Percentiles rank a stretch among this genome's conserved stretches.
These are phyloP conservation scores for Ctenoplectra terminalis DNA, from an alignment of 1,140 invertebrate species.

Conservation along the genomic window DNA sequence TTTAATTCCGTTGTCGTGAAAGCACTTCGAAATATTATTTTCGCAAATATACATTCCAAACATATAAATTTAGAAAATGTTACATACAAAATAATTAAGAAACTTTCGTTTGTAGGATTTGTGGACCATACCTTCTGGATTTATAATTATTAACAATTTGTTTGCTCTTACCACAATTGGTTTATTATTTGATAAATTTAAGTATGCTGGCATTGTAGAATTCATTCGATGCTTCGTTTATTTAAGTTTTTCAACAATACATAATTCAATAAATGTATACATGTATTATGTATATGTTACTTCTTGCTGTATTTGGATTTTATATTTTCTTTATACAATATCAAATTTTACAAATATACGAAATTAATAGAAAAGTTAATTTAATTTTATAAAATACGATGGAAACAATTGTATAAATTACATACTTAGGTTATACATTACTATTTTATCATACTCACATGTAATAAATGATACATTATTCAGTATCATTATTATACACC, in stretches of 20 bases:
- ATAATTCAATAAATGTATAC: slow-evolving; percentile 26
- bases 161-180: slow-evolving; percentile 87
- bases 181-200: slow-evolving; percentile 86
- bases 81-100: not conserved
- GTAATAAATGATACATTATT: not conserved
- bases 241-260: slow-evolving; percentile 5
- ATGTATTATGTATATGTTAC: slow-evolving; percentile 52
- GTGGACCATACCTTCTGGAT: slow-evolving; percentile 81
- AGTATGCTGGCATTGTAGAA: slow-evolving; percentile 83
- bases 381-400: too few relatives aligned
- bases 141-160: slow-evolving; percentile 86
- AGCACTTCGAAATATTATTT: not conserved
- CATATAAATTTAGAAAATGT: not conserved
- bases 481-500: not conserved
- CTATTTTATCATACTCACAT: too few relatives aligned
- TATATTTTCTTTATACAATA: slow-evolving; percentile 50
- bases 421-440: not conserved
- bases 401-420: not conserved
- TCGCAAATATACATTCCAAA: not conserved
- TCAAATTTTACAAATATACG: not conserved
- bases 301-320: slow-evolving; percentile 62
- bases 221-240: slow-evolving; percentile 81
- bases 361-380: not conserved
- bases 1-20: not conserved
- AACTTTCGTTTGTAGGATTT: not conserved